phyloP scores from a whole-genome alignment of 1,140 invertebrate species.

The Caenorhabditis tropicalis region DNA sequence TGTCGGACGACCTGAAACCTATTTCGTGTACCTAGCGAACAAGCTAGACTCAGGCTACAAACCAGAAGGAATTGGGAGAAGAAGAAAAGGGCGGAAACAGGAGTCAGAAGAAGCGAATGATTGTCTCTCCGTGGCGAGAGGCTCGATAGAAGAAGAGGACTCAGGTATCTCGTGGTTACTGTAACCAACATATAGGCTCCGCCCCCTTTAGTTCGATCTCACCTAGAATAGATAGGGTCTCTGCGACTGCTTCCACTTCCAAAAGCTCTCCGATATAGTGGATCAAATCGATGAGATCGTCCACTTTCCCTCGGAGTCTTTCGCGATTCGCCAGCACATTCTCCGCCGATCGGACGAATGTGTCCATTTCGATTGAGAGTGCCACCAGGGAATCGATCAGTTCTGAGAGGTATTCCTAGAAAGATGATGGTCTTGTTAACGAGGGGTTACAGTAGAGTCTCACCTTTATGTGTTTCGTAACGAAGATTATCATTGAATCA shows the following conservation, averaged over 20 bases:
- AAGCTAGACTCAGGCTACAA: too few species aligned
- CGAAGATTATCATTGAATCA: slow-evolving; percentile 91
- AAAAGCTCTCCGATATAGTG: slow-evolving; percentile 91
- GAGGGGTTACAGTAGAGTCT: background rate
- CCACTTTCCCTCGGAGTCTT: slow-evolving; percentile 88
- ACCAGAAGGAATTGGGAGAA: slow-evolving; percentile 62
- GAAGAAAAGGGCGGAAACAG: slow-evolving; percentile 65
- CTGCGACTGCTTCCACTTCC: slow-evolving; percentile 46
- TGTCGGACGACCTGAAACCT: too few species aligned
- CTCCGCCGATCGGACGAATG: slow-evolving; percentile 80
- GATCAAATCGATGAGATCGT: slow-evolving; percentile 94
- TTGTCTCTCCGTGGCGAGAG: slow-evolving; percentile 73
- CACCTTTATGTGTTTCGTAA: slow-evolving; percentile 74
- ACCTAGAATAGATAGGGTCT: slow-evolving; percentile 35
- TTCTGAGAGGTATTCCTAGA: slow-evolving; percentile 77
- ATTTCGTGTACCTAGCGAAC: too few species aligned
- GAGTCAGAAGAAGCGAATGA: slow-evolving; percentile 59
- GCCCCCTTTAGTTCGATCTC: slow-evolving; percentile 77
- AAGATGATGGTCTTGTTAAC: background rate
- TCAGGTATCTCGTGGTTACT: slow-evolving; percentile 87
- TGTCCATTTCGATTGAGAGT: slow-evolving; percentile 93
- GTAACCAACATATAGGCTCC: slow-evolving; percentile 74
- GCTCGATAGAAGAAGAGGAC: slow-evolving; percentile 93
- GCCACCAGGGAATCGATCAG: slow-evolving; percentile 99
- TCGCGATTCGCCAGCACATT: slow-evolving; percentile 79